Conservation (phyloP, 2,888 invertebrate genomes). For the Amphipoea lucens region DNA sequence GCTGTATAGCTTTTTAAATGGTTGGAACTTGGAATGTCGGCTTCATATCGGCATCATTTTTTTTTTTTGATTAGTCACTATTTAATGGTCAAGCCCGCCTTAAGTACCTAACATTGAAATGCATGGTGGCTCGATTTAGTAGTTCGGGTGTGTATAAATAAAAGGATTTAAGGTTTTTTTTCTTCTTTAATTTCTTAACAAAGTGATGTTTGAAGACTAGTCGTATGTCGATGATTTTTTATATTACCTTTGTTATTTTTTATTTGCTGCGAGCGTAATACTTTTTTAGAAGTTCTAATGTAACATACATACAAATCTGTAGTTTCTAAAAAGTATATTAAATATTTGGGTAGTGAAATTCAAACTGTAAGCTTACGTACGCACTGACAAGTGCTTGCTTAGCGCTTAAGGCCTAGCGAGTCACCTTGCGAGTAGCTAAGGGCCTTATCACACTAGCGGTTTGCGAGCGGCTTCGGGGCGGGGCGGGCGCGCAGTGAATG, state of each 20-base stretch:
- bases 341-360: background rate
- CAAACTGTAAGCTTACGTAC: background rate
- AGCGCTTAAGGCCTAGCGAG: too few relatives aligned
- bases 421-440: background rate
- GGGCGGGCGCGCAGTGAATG: too few relatives aligned
- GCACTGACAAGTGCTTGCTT: background rate
- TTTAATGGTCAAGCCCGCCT: background rate
- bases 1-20: background rate
- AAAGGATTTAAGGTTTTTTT: slow-evolving; percentile 25
- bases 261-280: slow-evolving; percentile 18
- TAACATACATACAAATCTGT: slow-evolving; percentile 54
- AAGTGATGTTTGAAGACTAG: slow-evolving; percentile 55
- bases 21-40: background rate
- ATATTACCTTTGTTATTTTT: slow-evolving; percentile 40
- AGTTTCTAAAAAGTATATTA: slow-evolving; percentile 37
- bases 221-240: slow-evolving; percentile 51
- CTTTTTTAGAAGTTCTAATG: slow-evolving; percentile 35
- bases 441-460: too few relatives aligned
- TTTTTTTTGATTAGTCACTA: background rate
- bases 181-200: slow-evolving; percentile 32
- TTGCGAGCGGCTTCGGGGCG: too few relatives aligned
- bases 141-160: background rate
- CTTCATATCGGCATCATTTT: background rate
- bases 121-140: background rate
- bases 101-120: background rate